These are phyloP conservation scores for Phaethon lepturus DNA, from an alignment of 2,113 vertebrate species.

Conservation along the genomic window DNA sequence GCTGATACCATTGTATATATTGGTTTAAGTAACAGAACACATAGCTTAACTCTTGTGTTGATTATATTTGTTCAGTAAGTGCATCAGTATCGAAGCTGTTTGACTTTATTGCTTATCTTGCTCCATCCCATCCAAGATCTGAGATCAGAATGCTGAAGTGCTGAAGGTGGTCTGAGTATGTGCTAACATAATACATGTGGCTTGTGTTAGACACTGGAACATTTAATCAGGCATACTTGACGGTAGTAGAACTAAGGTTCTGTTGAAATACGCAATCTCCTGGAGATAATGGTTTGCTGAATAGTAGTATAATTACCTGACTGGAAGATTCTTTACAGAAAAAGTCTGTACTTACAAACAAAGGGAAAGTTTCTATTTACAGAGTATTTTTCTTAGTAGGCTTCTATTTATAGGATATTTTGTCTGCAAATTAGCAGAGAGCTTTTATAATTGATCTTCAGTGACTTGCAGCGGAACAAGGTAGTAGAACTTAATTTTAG, in stretches of 20 bases:
- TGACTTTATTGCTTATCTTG: background rate
- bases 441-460: slow-evolving; percentile 13
- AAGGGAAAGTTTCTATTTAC: slow-evolving; percentile 8
- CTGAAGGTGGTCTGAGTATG: background rate
- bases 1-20: background rate
- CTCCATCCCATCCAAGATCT: background rate
- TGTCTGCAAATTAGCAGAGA: background rate
- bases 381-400: background rate
- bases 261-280: slow-evolving; percentile 6
- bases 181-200: background rate
- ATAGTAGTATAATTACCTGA: background rate
- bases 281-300: slow-evolving; percentile 15
- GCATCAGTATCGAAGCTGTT: background rate
- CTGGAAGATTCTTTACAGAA: background rate
- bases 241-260: background rate
- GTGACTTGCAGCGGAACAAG: background rate
- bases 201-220: background rate
- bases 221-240: background rate
- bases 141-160: background rate
- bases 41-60: background rate
- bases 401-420: slow-evolving; percentile 3
- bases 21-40: background rate
- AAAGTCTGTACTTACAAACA: background rate
- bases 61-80: background rate
- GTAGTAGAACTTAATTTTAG: background rate